Conservation (phyloP, 1,140 invertebrate species). For the Paralvinella palmiformis region DNA sequence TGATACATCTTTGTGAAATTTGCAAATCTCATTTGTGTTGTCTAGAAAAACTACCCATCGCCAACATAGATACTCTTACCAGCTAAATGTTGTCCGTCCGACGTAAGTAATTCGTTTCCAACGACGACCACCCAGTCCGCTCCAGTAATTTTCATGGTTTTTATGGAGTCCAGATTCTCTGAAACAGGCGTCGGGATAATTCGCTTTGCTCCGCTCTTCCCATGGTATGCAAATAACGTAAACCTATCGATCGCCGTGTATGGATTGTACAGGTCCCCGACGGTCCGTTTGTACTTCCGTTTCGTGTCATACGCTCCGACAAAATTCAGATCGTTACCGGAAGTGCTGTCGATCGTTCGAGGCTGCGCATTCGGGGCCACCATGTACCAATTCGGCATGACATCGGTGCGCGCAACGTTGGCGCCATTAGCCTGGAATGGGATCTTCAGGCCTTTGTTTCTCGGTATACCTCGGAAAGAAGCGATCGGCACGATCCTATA, state of each 20-base stretch:
- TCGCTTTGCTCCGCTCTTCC: no score
- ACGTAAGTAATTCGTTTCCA: no score
- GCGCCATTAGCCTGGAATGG: neutral
- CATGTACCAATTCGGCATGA: slow-evolving; percentile 8
- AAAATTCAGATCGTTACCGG: slow-evolving; percentile 28
- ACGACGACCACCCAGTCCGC: no score
- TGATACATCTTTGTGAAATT: no score
- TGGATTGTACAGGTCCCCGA: slow-evolving; percentile 28
- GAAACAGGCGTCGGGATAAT: no score
- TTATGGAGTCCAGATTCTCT: no score
- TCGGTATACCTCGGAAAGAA: slow-evolving; percentile 28
- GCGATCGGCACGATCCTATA: slow-evolving; percentile 27
- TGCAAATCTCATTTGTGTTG: no score
- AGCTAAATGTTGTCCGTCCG: no score
- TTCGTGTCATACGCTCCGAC: slow-evolving; percentile 24
- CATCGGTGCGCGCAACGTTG: neutral
- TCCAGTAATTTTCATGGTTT: no score
- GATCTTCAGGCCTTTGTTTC: slow-evolving; percentile 29
- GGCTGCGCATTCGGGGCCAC: slow-evolving; percentile 1
- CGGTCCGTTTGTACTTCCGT: neutral
- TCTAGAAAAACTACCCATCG: no score
- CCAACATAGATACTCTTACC: no score
- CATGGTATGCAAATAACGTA: no score
- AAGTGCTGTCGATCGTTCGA: slow-evolving; percentile 27
- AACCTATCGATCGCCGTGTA: slow-evolving; percentile 13